Conservation (phyloP, 2,888 invertebrate species). For the Melipona beecheii region DNA sequence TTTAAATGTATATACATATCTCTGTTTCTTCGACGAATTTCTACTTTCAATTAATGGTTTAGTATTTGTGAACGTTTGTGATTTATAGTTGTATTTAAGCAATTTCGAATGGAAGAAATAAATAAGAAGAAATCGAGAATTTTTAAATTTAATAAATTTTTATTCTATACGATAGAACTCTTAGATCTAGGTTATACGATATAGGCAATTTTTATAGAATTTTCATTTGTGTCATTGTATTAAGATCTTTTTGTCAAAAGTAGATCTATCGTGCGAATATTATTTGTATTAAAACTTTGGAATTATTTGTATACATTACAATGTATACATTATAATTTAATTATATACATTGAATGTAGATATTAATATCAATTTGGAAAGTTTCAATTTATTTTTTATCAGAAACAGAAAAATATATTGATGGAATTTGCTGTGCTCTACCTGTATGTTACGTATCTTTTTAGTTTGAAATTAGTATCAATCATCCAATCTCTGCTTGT, state of each 20-base stretch:
- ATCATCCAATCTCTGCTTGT: slow-evolving; percentile 37
- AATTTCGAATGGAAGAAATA: neutral
- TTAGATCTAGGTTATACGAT: neutral
- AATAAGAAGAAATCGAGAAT: neutral
- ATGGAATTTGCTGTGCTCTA: neutral
- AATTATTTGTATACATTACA: too few species aligned
- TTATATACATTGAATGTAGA: neutral
- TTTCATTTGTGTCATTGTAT: neutral
- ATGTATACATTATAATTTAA: too few species aligned
- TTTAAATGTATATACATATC: too few species aligned
- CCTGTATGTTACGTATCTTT: neutral
- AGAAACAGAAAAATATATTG: neutral
- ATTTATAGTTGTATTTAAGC: neutral
- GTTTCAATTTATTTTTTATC: neutral
- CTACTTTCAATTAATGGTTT: neutral
- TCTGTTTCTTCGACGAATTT: neutral
- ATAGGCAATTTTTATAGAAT: neutral
- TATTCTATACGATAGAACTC: neutral
- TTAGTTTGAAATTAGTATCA: slow-evolving; percentile 10
- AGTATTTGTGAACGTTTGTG: neutral
- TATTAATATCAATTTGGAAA: neutral
- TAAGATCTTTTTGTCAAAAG: neutral
- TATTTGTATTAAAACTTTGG: neutral
- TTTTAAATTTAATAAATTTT: neutral
- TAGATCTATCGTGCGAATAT: neutral